phyloP scores from a whole-genome alignment of 92 coral and sea anemone species.

The Pocillopora grandis region DNA sequence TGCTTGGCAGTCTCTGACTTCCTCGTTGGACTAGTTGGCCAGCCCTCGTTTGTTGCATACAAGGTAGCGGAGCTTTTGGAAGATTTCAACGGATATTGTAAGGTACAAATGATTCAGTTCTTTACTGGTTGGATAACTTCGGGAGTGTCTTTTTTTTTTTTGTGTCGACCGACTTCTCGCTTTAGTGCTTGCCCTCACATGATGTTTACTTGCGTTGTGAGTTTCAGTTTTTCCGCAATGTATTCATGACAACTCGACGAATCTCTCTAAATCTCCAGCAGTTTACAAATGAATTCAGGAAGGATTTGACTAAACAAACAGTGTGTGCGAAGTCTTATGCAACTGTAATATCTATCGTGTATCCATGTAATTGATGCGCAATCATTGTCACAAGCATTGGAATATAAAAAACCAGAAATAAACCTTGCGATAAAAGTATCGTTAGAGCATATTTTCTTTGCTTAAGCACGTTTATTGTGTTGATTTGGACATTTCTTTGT shows the following conservation, averaged over 20 bases:
- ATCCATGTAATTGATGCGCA: slow-evolving; percentile 6
- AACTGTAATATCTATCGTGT: background rate
- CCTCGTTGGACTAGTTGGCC: slow-evolving; percentile 36
- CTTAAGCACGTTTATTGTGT: slow-evolving; percentile 1
- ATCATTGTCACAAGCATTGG: slow-evolving; percentile 25
- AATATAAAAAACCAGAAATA: slow-evolving; percentile 28
- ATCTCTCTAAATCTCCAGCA: slow-evolving; percentile 44
- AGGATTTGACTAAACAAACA: slow-evolving; percentile 31
- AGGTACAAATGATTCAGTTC: background rate
- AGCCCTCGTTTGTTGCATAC: slow-evolving; percentile 34
- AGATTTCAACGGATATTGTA: background rate
- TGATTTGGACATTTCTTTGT: background rate
- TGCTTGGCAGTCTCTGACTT: slow-evolving; percentile 42
- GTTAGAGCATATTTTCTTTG: slow-evolving; percentile 32
- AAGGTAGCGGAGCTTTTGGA: slow-evolving; percentile 28
- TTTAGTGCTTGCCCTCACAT: background rate
- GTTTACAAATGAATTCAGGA: slow-evolving; percentile 36
- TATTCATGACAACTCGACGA: slow-evolving; percentile 20
- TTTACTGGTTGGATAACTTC: slow-evolving; percentile 25
- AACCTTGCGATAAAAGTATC: slow-evolving; percentile 14
- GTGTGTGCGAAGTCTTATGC: slow-evolving; percentile 38
- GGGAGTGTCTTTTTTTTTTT: slow-evolving; percentile 32
- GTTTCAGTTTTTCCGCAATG: background rate
- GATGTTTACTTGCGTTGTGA: background rate
- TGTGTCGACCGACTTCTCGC: no score